Conservation (phyloP, 2,113 vertebrate genomes). For the Rhinoderma darwinii region DNA sequence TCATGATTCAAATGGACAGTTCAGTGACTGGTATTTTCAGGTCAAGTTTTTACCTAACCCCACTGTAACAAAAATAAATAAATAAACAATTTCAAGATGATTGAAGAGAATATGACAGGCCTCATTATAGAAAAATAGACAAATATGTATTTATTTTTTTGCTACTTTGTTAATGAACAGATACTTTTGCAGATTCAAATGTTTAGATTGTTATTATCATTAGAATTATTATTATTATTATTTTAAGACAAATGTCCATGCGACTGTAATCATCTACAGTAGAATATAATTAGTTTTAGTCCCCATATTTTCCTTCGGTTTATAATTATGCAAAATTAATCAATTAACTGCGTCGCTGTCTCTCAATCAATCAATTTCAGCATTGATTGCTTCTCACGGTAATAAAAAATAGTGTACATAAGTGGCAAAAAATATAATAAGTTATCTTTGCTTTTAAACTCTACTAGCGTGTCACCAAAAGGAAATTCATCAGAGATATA, state of each 20-base stretch:
- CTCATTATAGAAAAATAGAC: conserved; percentile 13
- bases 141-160: conserved; percentile 8
- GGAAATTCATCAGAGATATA: too few relatives aligned
- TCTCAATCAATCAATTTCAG: neutral
- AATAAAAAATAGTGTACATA: neutral
- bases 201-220: neutral
- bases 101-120: neutral
- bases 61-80: neutral
- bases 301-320: neutral
- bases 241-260: neutral
- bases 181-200: neutral
- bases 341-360: conserved; percentile 11
- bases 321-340: conserved; percentile 4
- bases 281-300: neutral
- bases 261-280: too few relatives aligned
- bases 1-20: too few relatives aligned
- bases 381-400: neutral
- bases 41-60: neutral
- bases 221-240: too few relatives aligned
- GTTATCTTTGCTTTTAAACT: too few relatives aligned
- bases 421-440: too few relatives aligned
- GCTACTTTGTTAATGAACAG: conserved; percentile 26
- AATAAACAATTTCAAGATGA: neutral
- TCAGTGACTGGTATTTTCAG: too few relatives aligned
- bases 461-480: too few relatives aligned